phyloP scores from a whole-genome alignment of 1,140 invertebrate genomes.

The Bombus cullumanus region DNA sequence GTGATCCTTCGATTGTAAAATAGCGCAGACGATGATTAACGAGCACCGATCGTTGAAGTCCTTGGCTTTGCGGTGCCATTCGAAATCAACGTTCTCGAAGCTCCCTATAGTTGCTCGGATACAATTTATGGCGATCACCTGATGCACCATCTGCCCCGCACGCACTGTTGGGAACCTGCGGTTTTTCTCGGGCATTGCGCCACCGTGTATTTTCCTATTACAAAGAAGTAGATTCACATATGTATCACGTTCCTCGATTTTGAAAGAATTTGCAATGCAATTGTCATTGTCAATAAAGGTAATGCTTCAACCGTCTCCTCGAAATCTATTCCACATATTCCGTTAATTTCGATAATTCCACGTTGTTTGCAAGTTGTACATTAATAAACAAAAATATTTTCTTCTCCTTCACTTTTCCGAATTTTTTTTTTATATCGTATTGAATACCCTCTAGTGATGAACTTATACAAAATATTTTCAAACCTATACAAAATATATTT shows the following conservation, averaged over 20 bases:
- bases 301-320: not conserved
- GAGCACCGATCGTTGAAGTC: slow-evolving; percentile 13
- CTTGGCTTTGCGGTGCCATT: slow-evolving; percentile 9
- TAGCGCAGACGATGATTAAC: slow-evolving; percentile 25
- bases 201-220: not conserved
- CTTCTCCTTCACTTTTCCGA: no score
- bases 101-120: not conserved
- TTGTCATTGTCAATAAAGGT: not conserved
- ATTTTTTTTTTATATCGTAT: no score
- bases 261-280: not conserved
- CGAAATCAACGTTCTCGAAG: not conserved
- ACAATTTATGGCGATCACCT: slow-evolving; percentile 8
- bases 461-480: no score
- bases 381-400: no score
- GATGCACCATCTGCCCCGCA: not conserved
- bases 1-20: not conserved
- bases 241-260: not conserved
- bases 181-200: not conserved
- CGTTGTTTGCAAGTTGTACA: not conserved
- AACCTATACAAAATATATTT: no score
- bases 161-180: not conserved
- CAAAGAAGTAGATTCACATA: not conserved
- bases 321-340: not conserved
- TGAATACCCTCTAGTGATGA: no score
- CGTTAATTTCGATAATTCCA: no score